Base-by-base conservation (phyloP, 2,888 invertebrate species). In the Lordiphosa fenestrarum region DNA sequence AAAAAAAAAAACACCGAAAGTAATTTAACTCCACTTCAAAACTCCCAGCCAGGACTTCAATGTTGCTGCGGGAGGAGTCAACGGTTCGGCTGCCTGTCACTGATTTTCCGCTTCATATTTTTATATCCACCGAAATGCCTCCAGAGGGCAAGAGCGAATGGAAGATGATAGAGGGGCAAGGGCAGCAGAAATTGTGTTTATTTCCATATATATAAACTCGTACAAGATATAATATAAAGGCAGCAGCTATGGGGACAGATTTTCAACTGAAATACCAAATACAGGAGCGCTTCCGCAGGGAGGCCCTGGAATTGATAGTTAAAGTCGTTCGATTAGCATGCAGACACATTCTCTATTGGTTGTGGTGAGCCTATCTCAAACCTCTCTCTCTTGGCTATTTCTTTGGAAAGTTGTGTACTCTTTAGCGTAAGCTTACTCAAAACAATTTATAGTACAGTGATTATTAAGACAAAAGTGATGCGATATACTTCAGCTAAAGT, bases 11-110 rank as follows among this genome's bases (percentile, higher is more conserved):
- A 67, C 47, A 40, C 57, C 65, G 64, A 83, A 76, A 80, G 81
- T 80, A 83, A 81, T 81, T 83, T 72, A 81, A 83, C 80, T 81
- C 81, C 83, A 77, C 81, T 83, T 83, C 73, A 80, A 64, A 77
- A 71, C 76, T 83, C 73, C 59, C 50, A 51, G 25, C 52, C 67
- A 44, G 63, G 63, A 55, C 47, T 63, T 42, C 66, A 57, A 72
- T 62, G 63, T 53, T 50, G 55, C 12, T 23, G 68, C 62, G 44
- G 15, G 42, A 42, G 33, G 42, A 58, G 21, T 30, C 30, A 30
- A 30, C 57, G 59, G 58, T 63, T 69, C 54, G 63, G 73, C 64
- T 62, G 68, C 71, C 81, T 80, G 80, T 83, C 83, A 80, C 77
- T 73, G 81, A 80, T 80, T 80, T 78, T 80, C 74, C 77, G 77